Base-by-base conservation (phyloP, 2,888 invertebrate species). In the Copidosoma aretas region DNA sequence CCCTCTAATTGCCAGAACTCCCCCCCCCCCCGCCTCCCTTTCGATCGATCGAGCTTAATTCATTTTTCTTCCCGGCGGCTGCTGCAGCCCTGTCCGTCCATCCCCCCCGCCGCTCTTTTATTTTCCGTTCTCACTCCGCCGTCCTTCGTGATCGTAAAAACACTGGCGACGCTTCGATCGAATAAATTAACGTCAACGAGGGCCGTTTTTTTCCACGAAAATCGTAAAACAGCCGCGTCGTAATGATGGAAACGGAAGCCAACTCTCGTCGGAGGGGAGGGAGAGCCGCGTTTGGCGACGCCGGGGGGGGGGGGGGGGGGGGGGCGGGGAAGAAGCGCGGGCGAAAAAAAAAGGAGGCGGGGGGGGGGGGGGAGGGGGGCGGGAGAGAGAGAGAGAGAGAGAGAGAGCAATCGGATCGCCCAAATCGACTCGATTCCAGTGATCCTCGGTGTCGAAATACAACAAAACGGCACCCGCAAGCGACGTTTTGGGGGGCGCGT, bases 21-120 rank as follows among this genome's bases (percentile, higher is more conserved):
- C 17, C 43, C 12, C 14, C 8, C 8, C 32, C 32, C 32, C 32
- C 8, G 4, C 32, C 32, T 32, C 32, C 17, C 43, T 46, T 17
- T 61, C 64, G 60, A 67, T 69, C 71, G 67, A 69, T 72, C 70
- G 66, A 71, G 68, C 68, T 71, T 69, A 68, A 71, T 71, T 71
- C 71, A 68, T 72, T 69, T 67, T 72, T 64, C 60, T 67, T 64
- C 12, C 43, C 17, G 12, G 15, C 12, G 14, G 43, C 43, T 46
- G 15, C 43, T 8, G 43, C 43, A 1, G 8, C 8, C 12, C 17
- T 46, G 8, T 17, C 15, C 12, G 3, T 17, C 14, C 3, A 4
- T 46, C 17, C 43, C 2, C 12, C 17, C 43, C 17, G n/a, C n/a
- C n/a, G n/a, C n/a, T n/a, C n/a, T n/a, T n/a, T 46, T 46, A 46